Base-by-base conservation (phyloP, 2,797 vertebrate genomes). In the Hippoglossus hippoglossus region DNA sequence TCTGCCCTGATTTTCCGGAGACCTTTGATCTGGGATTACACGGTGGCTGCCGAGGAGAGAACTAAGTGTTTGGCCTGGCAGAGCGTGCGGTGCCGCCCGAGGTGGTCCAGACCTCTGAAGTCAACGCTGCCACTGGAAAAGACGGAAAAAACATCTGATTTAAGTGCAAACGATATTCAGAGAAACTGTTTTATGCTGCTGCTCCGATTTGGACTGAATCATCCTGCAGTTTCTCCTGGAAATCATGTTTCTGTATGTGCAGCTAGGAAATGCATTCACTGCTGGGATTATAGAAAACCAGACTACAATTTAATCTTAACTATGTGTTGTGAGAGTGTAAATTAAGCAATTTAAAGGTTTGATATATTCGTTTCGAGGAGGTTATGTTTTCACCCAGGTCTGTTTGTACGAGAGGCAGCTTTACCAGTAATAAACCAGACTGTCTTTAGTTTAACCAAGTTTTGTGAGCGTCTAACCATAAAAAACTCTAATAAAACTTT, bases 1-100 rank as follows among this genome's bases (percentile, higher is more conserved):
- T 80, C 39, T 63, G 47, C 69, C 52, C 68, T 83, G 80, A 71
- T 75, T 88, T 86, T 77, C 56, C 56, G 34, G 25, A 85, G 86
- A 91, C 75, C 79, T 90, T 90, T 91, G 87, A 90, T 92, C 87
- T 89, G 68, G 85, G 83, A 92, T 93, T 90, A 89, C 76, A 91
- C 56, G 53, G 70, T 34, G 74, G 54, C 72, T 28, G 74, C 68
- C 67, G 78, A 81, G 80, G 64, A 81, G 77, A 78, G 69, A 84
- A 67, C 71, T 53, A 55, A 81, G 72, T 71, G 75, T 84, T 77
- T 70, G 75, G 81, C 55, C 73, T 63, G 59, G 52, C 65, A 82
- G 70, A 75, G 63, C 71, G 82, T 0, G 9, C 66, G 75, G 79
- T 73, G 70, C 72, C 80, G 78, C 86, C 77, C 39, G 54, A 64